Percentiles rank a stretch among this genome's conserved stretches.
These are phyloP conservation scores for Cremastobaeus sp. DNA, from an alignment of 2,888 invertebrate genomes.

Conservation along the genomic window DNA sequence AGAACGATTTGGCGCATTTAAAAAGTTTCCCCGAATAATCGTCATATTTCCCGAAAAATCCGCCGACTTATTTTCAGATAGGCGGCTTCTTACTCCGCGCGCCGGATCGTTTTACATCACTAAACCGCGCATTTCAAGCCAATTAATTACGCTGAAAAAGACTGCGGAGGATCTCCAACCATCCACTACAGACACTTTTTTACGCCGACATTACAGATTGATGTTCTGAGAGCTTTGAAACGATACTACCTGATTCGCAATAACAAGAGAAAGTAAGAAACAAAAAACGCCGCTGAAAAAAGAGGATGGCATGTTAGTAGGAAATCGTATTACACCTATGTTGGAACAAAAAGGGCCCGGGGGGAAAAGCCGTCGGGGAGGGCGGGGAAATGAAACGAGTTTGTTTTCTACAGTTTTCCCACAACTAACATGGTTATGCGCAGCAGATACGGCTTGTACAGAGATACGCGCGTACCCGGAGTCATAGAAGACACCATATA, in stretches of 20 bases:
- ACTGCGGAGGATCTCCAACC: too few relatives aligned
- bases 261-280: slow-evolving; percentile 30
- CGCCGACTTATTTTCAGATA: slow-evolving; percentile 34
- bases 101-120: slow-evolving; percentile 6
- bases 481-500: slow-evolving; percentile 76
- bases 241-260: too few relatives aligned
- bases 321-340: slow-evolving; percentile 42
- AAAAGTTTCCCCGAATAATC: slow-evolving; percentile 53
- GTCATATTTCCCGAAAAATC: slow-evolving; percentile 22
- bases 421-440: slow-evolving; percentile 73
- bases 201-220: too few relatives aligned
- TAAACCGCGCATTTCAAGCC: too few relatives aligned
- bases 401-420: slow-evolving; percentile 77
- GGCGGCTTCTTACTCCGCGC: slow-evolving; percentile 4
- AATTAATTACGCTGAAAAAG: too few relatives aligned
- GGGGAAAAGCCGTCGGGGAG: slow-evolving; percentile 15
- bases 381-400: slow-evolving; percentile 69
- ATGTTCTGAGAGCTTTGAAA: too few relatives aligned
- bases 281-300: slow-evolving; percentile 28
- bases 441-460: slow-evolving; percentile 69
- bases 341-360: slow-evolving; percentile 25
- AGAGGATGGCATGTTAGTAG: slow-evolving; percentile 21
- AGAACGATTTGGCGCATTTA: slow-evolving; percentile 45
- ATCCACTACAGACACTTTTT: too few relatives aligned
- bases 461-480: slow-evolving; percentile 70